Percentiles rank a stretch among this genome's conserved stretches.
These are phyloP conservation scores for Pristionchus mayeri DNA, from an alignment of 2,888 invertebrate genomes.

Conservation along the genomic window DNA sequence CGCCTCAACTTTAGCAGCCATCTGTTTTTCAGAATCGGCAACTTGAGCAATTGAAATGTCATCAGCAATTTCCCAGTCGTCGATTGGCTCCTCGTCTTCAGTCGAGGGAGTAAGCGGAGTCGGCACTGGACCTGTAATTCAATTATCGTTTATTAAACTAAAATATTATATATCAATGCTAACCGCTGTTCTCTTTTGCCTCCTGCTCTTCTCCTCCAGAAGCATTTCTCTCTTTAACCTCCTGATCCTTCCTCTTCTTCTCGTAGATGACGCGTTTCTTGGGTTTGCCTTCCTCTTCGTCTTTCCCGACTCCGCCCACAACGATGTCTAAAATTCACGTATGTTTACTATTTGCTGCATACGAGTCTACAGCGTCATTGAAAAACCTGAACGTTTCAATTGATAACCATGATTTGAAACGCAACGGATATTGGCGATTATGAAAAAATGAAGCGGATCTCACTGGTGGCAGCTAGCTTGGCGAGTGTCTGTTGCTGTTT, in stretches of 20 bases:
- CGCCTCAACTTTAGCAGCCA: not conserved
- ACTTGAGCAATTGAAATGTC: constrained; percentile 68
- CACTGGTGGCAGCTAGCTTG: constrained; percentile 58
- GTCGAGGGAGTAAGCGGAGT: too few relatives aligned
- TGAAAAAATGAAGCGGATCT: not conserved
- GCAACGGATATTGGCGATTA: too few relatives aligned
- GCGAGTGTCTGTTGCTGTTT: constrained; percentile 88
- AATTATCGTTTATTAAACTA: not conserved
- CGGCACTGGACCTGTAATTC: not conserved
- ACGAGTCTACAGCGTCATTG: too few relatives aligned
- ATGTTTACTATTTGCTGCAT: too few relatives aligned
- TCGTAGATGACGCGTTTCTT: constrained; percentile 64
- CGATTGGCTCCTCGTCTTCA: constrained; percentile 61
- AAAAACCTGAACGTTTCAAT: too few relatives aligned
- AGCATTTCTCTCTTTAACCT: not conserved
- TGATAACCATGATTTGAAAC: too few relatives aligned
- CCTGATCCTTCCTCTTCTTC: not conserved
- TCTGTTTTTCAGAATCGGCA: not conserved
- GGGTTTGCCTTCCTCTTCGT: constrained; percentile 55
- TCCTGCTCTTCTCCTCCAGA: not conserved
- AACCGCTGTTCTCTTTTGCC: constrained; percentile 39
- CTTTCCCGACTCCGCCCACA: constrained; percentile 52
- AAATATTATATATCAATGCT: not conserved
- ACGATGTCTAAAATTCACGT: too few relatives aligned
- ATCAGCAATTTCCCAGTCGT: constrained; percentile 77